phyloP scores from a whole-genome alignment of 2,888 invertebrate genomes.

The Acheta domesticus region DNA sequence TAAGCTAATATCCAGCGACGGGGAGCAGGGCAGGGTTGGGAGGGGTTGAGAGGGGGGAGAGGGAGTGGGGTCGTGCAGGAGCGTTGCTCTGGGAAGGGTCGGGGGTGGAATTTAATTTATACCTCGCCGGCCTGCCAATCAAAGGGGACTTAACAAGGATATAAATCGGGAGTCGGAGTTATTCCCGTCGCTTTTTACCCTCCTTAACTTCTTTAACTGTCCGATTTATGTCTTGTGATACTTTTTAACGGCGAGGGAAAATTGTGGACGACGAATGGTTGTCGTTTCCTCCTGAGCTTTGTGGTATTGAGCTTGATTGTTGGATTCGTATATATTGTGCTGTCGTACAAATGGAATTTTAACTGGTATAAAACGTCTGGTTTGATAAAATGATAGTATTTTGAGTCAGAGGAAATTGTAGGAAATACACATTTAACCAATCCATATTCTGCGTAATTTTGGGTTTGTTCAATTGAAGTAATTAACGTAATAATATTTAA shows the following conservation, averaged over 20 bases:
- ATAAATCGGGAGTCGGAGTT: slow-evolving; percentile 1
- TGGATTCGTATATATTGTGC: no score
- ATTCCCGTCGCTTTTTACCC: not conserved
- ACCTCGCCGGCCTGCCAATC: not conserved
- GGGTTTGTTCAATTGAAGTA: no score
- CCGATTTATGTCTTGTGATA: not conserved
- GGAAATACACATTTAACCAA: no score
- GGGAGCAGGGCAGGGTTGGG: not conserved
- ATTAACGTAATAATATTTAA: no score
- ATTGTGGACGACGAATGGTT: not conserved
- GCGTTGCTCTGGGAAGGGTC: not conserved
- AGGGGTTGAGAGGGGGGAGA: not conserved
- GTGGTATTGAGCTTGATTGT: no score
- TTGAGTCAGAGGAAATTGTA: no score
- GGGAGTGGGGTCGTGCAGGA: not conserved
- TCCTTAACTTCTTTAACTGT: not conserved
- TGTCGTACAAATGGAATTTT: no score
- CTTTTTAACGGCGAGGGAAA: not conserved
- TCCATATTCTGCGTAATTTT: no score
- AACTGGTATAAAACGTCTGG: no score
- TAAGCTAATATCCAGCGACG: not conserved
- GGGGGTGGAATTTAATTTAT: slow-evolving; percentile 4
- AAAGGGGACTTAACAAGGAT: slow-evolving; percentile 18
- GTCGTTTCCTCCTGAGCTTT: not conserved
- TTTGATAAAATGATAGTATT: no score